Base-by-base conservation (phyloP, 2,888 invertebrate species). In the Timandra comae region DNA sequence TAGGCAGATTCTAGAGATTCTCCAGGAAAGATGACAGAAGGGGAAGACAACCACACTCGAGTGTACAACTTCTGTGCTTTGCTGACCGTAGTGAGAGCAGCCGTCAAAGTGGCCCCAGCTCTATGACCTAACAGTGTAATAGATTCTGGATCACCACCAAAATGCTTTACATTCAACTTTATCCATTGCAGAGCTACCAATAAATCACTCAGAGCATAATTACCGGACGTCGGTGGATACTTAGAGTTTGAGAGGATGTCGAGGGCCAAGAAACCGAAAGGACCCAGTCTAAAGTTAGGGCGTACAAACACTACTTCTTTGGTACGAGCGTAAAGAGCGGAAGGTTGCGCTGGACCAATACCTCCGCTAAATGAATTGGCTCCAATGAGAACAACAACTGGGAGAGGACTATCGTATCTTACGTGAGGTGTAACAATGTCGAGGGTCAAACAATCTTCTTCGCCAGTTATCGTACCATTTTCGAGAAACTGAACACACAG, bases 61-160 rank as follows among this genome's bases (percentile, higher is more conserved):
- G 91, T 82, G 57, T 95, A 96, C 3, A 95, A 79, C 27, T 89
- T 89, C 31, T 90, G 88, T 2, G 90, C 82, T 34, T 88, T 47
- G 67, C 79, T 7, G 82, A 88, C 66, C 44, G 91, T 74, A 58
- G 91, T 88, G 23, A 96, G 74, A 0, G 94, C 93, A 0, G 94
- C 91, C 0, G 94, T 92, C 7, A 96, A 72, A 0, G 95, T 95
- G 1, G 93, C 96, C 1, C 96, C 96, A 0, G 95, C 94, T 11
- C 93, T 88, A 62, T 96, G 95, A 0, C 95, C 97, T 53, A 96
- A 87, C 21, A 97, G 63, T 0, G 95, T 96, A 0, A 97, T 93
- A 2, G 92, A 88, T 1, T 87, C 80, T 1, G 90, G 88, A 64
- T 95, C 91, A 0, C 96, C 96, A 0, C 96, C 95, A 58, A 96